Evolutionary conservation across 2,888 invertebrate genomes (phyloP), one percentile per base, ranked within the genome.

Genomic region (Philaethria dido): DNA sequence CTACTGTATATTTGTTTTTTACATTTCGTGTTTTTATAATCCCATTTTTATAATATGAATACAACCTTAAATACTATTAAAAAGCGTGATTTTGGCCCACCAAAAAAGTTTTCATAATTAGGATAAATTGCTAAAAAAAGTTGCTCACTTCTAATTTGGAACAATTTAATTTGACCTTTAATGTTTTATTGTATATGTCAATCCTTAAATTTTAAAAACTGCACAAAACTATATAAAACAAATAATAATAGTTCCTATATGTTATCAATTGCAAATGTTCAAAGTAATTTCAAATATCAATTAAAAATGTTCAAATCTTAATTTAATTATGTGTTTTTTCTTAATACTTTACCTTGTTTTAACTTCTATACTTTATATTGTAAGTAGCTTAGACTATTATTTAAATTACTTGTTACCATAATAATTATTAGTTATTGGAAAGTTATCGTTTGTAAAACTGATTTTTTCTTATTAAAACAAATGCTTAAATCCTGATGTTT

Each of bases 391-490:
- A 8, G 13, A 36, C 5, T 55, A 20, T 36, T 55, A 39, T 36
- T 55, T 55, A 55, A n/a, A n/a, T 39, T 3, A n/a, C n/a, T 22
- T 39, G 22, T 20, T 57, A 16, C n/a, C 25, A 14, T 36, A 55
- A 22, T 39, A 55, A 20, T 20, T 11, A 18, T 39, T 18, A 14
- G 11, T 39, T 42, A 22, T 57, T 57, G 42, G n/a, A 57, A 42
- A 42, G 42, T 57, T 57, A 57, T 22, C 39, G n/a, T 57, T 57
- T 57, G 22, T 57, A 42, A 57, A 57, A 22, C 20, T 25, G 14
- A 20, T 11, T 42, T 13, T 20, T n/a, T 57, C 4, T 11, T 42
- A 57, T 14, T 52, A 52, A 33, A 52, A 3, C 3, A 16, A 5
- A 4, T 29, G 9, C 4, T 29, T 52, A n/a, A 25, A 11, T 29